A percentile compares a stretch with the other conserved stretches of the same genome.
Evolutionary conservation across 2,888 invertebrate genomes (phyloP).

Genomic region (Cyaniris semiargus): DNA sequence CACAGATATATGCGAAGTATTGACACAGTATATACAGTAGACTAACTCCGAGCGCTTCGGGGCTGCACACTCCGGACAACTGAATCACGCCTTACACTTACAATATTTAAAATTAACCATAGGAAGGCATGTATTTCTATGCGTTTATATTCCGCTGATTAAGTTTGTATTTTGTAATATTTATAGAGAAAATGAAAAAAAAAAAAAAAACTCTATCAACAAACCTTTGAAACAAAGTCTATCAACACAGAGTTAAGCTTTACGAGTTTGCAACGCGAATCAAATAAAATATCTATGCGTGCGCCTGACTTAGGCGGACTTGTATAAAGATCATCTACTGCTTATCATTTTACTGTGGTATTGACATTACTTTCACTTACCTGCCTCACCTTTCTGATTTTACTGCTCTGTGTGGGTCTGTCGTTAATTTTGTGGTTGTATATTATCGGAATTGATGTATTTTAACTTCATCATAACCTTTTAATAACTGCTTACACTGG

Average conservation of each 20-base stretch:
- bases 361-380: slow-evolving; percentile 26
- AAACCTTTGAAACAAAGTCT: too few relatives aligned
- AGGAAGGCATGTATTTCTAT: too few relatives aligned
- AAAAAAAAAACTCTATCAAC: too few relatives aligned
- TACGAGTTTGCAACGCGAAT: too few relatives aligned
- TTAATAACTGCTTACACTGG: background rate
- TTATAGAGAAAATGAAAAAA: too few relatives aligned
- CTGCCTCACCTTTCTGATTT: slow-evolving; percentile 1
- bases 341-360: background rate
- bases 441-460: background rate
- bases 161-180: too few relatives aligned
- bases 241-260: too few relatives aligned
- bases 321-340: background rate
- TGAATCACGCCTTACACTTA: too few relatives aligned
- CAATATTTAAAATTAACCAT: too few relatives aligned
- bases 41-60: background rate
- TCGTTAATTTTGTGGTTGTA: background rate
- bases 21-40: background rate
- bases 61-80: too few relatives aligned
- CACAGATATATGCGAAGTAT: slow-evolving; percentile 25
- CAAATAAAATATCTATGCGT: background rate
- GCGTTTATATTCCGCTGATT: too few relatives aligned
- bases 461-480: background rate
- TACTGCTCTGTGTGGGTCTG: background rate
- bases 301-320: background rate